Evolutionary conservation across 2,888 invertebrate species (phyloP).

Genomic region (Tenthredo distinguenda): DNA sequence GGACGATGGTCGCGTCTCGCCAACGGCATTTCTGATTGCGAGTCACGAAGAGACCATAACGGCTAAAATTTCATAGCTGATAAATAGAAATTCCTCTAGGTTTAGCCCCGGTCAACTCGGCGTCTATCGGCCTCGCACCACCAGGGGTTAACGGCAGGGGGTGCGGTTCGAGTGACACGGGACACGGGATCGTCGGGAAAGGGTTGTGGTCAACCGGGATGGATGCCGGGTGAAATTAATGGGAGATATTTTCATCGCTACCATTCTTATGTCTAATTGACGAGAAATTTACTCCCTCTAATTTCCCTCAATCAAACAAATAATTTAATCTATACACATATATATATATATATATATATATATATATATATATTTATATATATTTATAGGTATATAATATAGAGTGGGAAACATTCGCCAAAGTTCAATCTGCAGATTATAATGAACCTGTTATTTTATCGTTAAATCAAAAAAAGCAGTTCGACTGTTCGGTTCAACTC

Average conservation of each 20-base stretch:
- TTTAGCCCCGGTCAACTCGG: conserved; percentile 16
- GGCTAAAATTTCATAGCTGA: conserved; percentile 63
- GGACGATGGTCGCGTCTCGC: conserved; percentile 24
- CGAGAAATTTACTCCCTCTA: not conserved
- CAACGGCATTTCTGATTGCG: conserved; percentile 45
- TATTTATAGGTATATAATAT: not conserved
- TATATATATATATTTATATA: too few relatives aligned
- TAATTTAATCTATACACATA: not conserved
- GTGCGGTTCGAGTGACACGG: conserved; percentile 41
- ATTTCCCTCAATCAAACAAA: not conserved
- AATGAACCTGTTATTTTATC: not conserved
- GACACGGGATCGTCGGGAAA: conserved; percentile 38
- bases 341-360: too few relatives aligned
- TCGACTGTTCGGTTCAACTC: not conserved
- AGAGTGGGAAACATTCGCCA: not conserved
- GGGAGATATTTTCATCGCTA: conserved; percentile 42
- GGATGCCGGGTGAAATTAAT: conserved; percentile 41
- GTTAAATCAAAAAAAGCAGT: not conserved
- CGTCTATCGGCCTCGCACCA: conserved; percentile 6
- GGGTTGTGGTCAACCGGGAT: conserved; percentile 48
- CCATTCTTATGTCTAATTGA: conserved; percentile 14
- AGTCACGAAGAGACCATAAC: conserved; percentile 49
- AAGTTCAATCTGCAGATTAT: not conserved
- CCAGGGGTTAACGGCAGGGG: conserved; percentile 35
- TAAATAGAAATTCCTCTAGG: conserved; percentile 60